phyloP scores from a whole-genome alignment of 2,113 vertebrate genomes.

The Tretioscincus oriximinensis region DNA sequence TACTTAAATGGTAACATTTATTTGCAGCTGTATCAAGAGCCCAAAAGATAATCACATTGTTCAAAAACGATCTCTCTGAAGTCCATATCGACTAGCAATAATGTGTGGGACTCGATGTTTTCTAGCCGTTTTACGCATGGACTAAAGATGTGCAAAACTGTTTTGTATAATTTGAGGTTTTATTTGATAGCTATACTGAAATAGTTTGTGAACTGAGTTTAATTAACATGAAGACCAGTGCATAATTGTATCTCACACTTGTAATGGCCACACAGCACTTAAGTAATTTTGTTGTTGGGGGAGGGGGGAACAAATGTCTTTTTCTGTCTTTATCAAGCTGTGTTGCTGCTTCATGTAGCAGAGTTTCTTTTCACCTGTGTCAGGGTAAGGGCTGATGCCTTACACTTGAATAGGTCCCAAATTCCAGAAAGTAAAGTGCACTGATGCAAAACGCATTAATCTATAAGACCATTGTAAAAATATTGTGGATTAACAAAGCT shows the following conservation, averaged over 20 bases:
- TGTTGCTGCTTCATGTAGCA: background rate
- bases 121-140: background rate
- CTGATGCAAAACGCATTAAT: conserved; percentile 5
- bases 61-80: background rate
- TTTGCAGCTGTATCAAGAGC: background rate
- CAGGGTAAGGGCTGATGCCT: background rate
- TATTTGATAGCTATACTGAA: background rate
- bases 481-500: conserved; percentile 1
- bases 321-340: conserved; percentile 10
- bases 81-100: background rate
- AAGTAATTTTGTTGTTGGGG: background rate
- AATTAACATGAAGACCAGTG: conserved; percentile 5
- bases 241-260: conserved; percentile 7
- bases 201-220: background rate
- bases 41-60: background rate
- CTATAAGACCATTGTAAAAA: background rate
- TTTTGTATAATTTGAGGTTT: background rate
- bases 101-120: background rate
- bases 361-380: background rate
- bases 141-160: background rate
- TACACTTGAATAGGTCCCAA: background rate
- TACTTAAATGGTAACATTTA: background rate
- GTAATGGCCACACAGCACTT: background rate
- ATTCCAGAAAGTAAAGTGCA: conserved; percentile 2
- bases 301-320: background rate